Percentiles rank a stretch among this genome's conserved stretches.
Evolutionary conservation across 2,888 invertebrate genomes (phyloP).

Genomic region (Ectemnius cavifrons): DNA sequence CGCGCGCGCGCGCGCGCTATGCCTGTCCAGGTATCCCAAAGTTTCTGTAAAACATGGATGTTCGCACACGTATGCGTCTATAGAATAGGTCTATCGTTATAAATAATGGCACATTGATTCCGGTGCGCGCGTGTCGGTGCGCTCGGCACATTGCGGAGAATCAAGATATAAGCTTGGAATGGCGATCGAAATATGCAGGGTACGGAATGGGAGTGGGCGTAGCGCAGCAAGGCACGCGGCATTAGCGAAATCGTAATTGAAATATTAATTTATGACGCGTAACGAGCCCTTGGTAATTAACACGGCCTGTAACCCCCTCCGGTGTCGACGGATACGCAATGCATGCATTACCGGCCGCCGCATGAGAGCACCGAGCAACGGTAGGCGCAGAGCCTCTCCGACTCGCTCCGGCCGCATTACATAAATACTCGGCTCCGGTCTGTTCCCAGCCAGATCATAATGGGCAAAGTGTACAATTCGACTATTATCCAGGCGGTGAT

Average conservation of each 20-base stretch:
- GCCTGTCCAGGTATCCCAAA: no score
- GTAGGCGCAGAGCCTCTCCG: neutral
- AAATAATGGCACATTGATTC: neutral
- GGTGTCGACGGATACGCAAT: constrained; percentile 69
- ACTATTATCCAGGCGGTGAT: constrained; percentile 62
- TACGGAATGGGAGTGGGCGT: neutral
- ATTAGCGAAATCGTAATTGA: constrained; percentile 73
- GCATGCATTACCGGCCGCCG: constrained; percentile 69
- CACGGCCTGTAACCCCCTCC: constrained; percentile 67
- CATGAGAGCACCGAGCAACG: neutral
- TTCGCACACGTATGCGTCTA: no score
- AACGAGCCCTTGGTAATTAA: constrained; percentile 72
- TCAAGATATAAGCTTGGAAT: no score
- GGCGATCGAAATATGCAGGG: constrained; percentile 37
- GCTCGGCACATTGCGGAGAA: no score
- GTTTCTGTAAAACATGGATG: no score
- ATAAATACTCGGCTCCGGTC: constrained; percentile 72
- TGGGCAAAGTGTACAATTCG: constrained; percentile 69
- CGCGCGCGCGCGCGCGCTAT: no score
- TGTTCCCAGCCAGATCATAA: constrained; percentile 67
- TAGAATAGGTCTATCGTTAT: no score
- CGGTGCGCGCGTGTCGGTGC: neutral
- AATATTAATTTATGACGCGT: constrained; percentile 75
- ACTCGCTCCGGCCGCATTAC: constrained; percentile 62
- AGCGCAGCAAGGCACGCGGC: constrained; percentile 39